Base-by-base conservation (phyloP, 1,140 invertebrate species). In the Philotrypesis tridentata region DNA sequence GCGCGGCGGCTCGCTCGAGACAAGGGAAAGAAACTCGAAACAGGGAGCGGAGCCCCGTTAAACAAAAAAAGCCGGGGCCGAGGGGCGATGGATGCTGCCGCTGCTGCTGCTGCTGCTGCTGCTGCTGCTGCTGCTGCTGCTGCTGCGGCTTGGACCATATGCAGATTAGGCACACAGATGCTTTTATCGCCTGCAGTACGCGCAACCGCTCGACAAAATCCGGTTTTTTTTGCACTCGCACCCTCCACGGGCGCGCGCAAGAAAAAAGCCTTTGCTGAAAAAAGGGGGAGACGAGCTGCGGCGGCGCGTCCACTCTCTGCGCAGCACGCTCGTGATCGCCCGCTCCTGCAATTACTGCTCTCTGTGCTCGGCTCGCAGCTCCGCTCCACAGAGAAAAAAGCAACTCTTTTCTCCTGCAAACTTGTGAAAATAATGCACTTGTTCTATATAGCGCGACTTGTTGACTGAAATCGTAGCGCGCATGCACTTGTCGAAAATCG, bases 91-190 rank as follows among this genome's bases (percentile, higher is more conserved):
- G 60, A 65, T 76, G 88, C 68, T 71, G 67, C 67, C 21, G 17
- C 7, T 63, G 88, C 67, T 68, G 67, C 67, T 12, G 29, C n/a
- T n/a, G n/a, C n/a, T n/a, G n/a, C n/a, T n/a, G n/a, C n/a, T n/a
- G n/a, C n/a, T n/a, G n/a, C n/a, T n/a, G n/a, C n/a, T n/a, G n/a
- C n/a, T n/a, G n/a, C n/a, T n/a, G n/a, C n/a, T n/a, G 33, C 33
- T 5, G 68, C 84, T 84, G 84, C 84, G 85, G 88, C 86, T 83
- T 88, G 89, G 88, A 90, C 88, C 90, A 87, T 91, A 91, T 91
- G 90, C 89, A 91, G 88, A 91, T 91, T 87, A 88, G 89, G 87
- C 85, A 87, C 86, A 91, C 88, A 89, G 88, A 91, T 90, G 90
- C 88, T 87, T 88, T 85, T 82, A 84, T 83, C 81, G 79, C 76